phyloP scores from a whole-genome alignment of 1,140 invertebrate genomes.

The Drosophila arawakana region DNA sequence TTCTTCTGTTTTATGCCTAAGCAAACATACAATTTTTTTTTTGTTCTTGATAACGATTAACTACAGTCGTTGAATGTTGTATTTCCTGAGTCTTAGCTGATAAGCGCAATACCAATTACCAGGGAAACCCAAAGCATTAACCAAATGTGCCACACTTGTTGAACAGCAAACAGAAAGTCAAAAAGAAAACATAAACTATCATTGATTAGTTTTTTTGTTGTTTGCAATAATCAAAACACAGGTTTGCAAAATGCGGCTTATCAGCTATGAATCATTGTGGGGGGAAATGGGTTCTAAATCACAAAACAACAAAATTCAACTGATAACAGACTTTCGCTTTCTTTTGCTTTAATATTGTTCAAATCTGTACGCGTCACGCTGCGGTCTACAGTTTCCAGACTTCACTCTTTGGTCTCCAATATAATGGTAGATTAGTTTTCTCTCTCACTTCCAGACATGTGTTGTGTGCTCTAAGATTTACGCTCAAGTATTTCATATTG shows the following conservation, averaged over 20 bases:
- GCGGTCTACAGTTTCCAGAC: constrained; percentile 49
- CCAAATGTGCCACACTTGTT: constrained; percentile 1
- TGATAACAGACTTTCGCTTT: constrained; percentile 38
- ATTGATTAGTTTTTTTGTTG: constrained; percentile 28
- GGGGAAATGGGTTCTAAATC: constrained; percentile 4
- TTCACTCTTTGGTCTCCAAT: not conserved
- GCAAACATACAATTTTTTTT: not conserved
- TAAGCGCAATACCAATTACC: not conserved
- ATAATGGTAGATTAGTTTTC: constrained; percentile 53
- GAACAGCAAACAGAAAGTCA: too few species aligned
- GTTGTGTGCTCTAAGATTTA: constrained; percentile 14
- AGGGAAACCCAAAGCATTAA: too few species aligned
- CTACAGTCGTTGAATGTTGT: not conserved
- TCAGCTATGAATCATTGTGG: not conserved
- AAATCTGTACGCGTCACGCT: constrained; percentile 56
- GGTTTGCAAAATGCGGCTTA: constrained; percentile 15
- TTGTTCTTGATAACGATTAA: not conserved
- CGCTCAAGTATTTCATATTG: constrained; percentile 7
- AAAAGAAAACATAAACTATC: too few species aligned
- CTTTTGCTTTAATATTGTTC: not conserved
- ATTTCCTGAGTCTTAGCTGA: constrained; percentile 12
- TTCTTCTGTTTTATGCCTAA: not conserved
- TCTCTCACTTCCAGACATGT: not conserved
- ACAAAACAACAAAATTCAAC: not conserved
- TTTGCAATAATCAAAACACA: constrained; percentile 8